Conservation (phyloP, 2,797 vertebrate genomes). For the Mustela erminea region DNA sequence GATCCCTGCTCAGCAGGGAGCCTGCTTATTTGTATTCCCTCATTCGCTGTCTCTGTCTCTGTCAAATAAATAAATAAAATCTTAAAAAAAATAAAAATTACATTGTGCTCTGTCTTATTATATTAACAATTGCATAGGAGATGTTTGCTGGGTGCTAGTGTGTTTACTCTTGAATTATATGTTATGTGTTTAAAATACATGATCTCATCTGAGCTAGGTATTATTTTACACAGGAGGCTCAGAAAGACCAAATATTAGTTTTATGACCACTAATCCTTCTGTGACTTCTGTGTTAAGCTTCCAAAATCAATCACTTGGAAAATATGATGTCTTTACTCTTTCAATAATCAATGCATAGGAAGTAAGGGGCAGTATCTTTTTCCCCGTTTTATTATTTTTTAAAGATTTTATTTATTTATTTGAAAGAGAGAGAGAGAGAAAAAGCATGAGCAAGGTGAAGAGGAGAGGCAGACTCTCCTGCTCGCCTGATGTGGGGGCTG, state of each 20-base stretch:
- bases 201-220: conserved; percentile 37
- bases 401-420: not conserved
- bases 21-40: too few relatives aligned
- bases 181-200: conserved; percentile 40
- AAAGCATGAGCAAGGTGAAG: not conserved
- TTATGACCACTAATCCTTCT: not conserved
- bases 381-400: not conserved
- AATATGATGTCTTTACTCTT: not conserved
- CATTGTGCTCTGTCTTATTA: conserved; percentile 11
- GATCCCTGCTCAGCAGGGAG: too few relatives aligned
- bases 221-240: not conserved
- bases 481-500: not conserved
- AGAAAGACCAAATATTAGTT: not conserved
- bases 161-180: conserved; percentile 48
- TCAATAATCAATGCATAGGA: not conserved
- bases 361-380: not conserved
- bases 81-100: not conserved
- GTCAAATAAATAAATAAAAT: too few relatives aligned
- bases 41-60: too few relatives aligned
- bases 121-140: conserved; percentile 24
- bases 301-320: conserved; percentile 35
- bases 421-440: not conserved
- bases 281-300: not conserved
- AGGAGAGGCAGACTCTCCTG: not conserved
- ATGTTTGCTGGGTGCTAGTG: not conserved